phyloP scores from a whole-genome alignment of 2,113 vertebrate genomes.

The Muntiacus muntjak region DNA sequence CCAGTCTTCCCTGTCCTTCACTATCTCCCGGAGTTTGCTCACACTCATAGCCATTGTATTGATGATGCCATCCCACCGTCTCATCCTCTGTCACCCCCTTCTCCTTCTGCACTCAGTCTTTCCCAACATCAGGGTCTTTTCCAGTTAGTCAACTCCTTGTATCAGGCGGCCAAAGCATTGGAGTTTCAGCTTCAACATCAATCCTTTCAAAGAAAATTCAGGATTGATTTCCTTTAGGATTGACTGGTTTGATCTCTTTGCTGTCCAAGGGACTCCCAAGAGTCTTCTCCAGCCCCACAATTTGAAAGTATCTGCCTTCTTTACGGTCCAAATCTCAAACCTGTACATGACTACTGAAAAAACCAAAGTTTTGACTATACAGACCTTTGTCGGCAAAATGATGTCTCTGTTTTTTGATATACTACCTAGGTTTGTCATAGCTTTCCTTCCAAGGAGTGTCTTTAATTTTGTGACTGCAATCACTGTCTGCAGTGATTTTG shows the following conservation, averaged over 20 bases:
- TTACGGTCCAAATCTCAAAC: neutral
- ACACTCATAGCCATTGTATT: neutral
- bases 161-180: neutral
- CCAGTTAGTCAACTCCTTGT: neutral
- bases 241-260: neutral
- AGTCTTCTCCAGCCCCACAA: neutral
- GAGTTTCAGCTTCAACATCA: neutral
- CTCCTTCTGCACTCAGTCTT: neutral
- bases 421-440: neutral
- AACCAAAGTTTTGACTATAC: neutral
- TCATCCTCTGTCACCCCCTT: neutral
- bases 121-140: neutral
- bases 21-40: neutral
- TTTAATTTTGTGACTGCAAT: neutral
- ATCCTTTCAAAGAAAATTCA: neutral
- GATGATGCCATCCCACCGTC: neutral
- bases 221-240: neutral
- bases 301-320: neutral
- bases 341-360: neutral
- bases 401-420: neutral
- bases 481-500: neutral
- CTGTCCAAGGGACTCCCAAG: neutral
- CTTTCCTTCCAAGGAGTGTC: neutral
- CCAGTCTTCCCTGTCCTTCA: neutral
- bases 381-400: neutral